These are phyloP conservation scores for Numida meleagris DNA, from an alignment of 2,113 vertebrate genomes.

Conservation along the genomic window DNA sequence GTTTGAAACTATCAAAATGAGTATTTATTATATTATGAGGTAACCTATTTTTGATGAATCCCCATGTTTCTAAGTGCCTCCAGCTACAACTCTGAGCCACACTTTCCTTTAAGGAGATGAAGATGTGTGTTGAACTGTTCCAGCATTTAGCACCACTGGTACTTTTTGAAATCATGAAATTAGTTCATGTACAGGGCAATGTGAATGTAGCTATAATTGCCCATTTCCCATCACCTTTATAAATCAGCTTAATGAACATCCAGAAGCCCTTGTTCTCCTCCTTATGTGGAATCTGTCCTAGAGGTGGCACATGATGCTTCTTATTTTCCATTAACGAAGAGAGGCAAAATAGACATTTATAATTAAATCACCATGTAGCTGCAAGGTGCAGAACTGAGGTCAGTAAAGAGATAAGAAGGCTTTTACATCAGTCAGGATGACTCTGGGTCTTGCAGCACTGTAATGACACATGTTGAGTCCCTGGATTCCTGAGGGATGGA, in stretches of 20 bases:
- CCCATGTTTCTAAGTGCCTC: neutral
- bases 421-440: neutral
- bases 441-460: neutral
- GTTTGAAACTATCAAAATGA: constrained; percentile 23
- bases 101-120: neutral
- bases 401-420: neutral
- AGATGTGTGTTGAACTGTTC: neutral
- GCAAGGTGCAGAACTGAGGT: neutral
- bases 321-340: neutral
- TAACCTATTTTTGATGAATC: neutral
- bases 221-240: neutral
- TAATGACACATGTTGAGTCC: rapidly evolving
- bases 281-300: neutral
- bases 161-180: neutral
- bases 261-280: neutral
- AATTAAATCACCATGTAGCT: neutral
- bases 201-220: neutral
- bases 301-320: neutral
- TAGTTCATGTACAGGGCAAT: neutral
- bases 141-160: neutral
- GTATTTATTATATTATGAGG: neutral
- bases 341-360: neutral
- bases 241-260: neutral
- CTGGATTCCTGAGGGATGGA: neutral
- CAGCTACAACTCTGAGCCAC: neutral